These are phyloP conservation scores for Celastrina argiolus DNA, from an alignment of 2,888 invertebrate species.

Conservation along the genomic window DNA sequence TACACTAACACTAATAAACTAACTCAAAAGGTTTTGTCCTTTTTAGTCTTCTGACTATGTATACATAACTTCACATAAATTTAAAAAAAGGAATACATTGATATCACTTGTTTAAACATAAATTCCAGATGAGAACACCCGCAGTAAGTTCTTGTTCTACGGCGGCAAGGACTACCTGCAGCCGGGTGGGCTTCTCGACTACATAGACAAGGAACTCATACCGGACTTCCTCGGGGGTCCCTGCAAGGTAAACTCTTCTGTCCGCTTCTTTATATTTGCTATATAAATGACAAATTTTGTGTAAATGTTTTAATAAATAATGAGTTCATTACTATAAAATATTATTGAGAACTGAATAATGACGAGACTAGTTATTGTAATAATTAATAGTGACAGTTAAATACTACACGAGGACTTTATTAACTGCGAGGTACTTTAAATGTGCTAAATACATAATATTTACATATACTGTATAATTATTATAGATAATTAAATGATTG, in stretches of 20 bases:
- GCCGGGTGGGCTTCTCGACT: conserved; percentile 89
- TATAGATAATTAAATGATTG: not conserved
- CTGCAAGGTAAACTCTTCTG: conserved; percentile 80
- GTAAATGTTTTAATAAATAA: conserved; percentile 2
- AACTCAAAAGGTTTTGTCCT: no score
- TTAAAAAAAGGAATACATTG: no score
- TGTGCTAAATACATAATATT: no score
- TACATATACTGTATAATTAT: no score
- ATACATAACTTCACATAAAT: no score
- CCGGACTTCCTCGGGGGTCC: conserved; percentile 96
- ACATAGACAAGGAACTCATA: conserved; percentile 89
- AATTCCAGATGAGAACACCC: conserved; percentile 89
- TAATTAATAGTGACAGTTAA: no score
- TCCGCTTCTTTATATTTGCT: conserved; percentile 24
- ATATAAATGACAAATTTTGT: conserved; percentile 6
- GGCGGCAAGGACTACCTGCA: conserved; percentile 91
- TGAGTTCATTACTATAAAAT: not conserved
- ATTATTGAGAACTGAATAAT: no score
- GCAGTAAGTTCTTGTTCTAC: conserved; percentile 94
- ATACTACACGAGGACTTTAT: no score
- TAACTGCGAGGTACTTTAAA: no score
- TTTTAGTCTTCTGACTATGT: no score
- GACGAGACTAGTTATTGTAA: no score
- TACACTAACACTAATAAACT: no score
- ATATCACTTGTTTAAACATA: not conserved